phyloP scores from a whole-genome alignment of 2,888 invertebrate genomes.

The Acronicta psi region DNA sequence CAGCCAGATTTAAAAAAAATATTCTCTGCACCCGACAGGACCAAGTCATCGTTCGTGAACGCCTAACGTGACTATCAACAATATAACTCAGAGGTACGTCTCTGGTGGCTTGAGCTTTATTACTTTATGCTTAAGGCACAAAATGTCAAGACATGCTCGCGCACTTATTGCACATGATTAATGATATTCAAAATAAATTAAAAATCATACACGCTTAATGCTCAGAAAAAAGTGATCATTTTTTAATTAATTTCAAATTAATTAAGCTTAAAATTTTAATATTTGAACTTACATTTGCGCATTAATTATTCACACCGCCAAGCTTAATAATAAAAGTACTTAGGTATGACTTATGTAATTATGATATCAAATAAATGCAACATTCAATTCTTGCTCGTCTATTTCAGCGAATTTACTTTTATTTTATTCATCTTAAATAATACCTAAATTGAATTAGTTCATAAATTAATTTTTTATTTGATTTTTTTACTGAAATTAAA shows the following conservation, averaged over 20 bases:
- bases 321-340: slow-evolving; percentile 1
- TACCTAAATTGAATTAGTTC: no score
- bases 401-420: background rate
- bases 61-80: slow-evolving; percentile 81
- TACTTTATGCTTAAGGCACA: slow-evolving; percentile 57
- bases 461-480: no score
- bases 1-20: slow-evolving; percentile 52
- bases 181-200: slow-evolving; percentile 3
- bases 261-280: background rate
- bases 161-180: slow-evolving; percentile 49
- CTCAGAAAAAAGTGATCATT: slow-evolving; percentile 27
- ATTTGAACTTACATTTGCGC: background rate
- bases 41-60: slow-evolving; percentile 89
- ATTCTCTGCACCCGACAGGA: slow-evolving; percentile 79
- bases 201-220: slow-evolving; percentile 35
- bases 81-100: slow-evolving; percentile 80
- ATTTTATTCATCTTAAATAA: no score
- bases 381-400: no score
- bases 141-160: slow-evolving; percentile 54
- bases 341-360: background rate
- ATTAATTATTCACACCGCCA: background rate
- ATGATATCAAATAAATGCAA: no score
- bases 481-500: no score
- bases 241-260: slow-evolving; percentile 11
- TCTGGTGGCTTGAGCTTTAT: slow-evolving; percentile 69